Base-by-base conservation (phyloP, 2,888 invertebrate species). In the Mythimna impura region DNA sequence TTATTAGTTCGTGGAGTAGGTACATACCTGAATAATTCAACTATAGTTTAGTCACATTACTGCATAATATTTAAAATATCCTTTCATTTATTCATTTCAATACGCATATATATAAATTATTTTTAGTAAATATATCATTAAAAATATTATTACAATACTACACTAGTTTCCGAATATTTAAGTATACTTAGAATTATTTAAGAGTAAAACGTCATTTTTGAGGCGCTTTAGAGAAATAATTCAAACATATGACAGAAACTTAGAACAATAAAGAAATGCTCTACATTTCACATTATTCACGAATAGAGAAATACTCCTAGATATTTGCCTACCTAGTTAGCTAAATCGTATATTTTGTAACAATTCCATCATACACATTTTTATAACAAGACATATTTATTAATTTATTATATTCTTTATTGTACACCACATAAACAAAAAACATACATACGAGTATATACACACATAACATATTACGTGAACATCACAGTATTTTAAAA, bases 401-500 rank as follows among this genome's bases (percentile, higher is more conserved):
- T n/a, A n/a, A n/a, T 30, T 30, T 30, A 30, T 30, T 30, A 30
- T 30, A 30, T 30, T 30, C 30, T 30, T 30, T 30, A 30, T 30
- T 30, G 30, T 30, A 30, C 30, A 30, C 30, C 0, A 30, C 30
- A 30, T 30, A 30, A 30, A 30, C 30, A 30, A 30, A 30, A 30
- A 30, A 30, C 30, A 30, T 30, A 30, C 30, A 30, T 30, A 2
- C 2, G 25, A n/a, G n/a, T n/a, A n/a, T 25, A 25, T 25, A 30
- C 30, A 30, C 30, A 30, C 30, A 3, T 30, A 30, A 30, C 30
- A 30, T 3, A 30, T 30, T 30, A 30, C 30, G 25, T 36, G 22
- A 61, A 55, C n/a, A 40, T 73, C 54, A 30, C 22, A 63, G 25
- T 52, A 52, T 66, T 80, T 57, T 22, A 67, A 71, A 78, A 72